A percentile compares a stretch with the other conserved stretches of the same genome.
Evolutionary conservation across 2,888 invertebrate species (phyloP).

Genomic region (Notodonta ziczac): DNA sequence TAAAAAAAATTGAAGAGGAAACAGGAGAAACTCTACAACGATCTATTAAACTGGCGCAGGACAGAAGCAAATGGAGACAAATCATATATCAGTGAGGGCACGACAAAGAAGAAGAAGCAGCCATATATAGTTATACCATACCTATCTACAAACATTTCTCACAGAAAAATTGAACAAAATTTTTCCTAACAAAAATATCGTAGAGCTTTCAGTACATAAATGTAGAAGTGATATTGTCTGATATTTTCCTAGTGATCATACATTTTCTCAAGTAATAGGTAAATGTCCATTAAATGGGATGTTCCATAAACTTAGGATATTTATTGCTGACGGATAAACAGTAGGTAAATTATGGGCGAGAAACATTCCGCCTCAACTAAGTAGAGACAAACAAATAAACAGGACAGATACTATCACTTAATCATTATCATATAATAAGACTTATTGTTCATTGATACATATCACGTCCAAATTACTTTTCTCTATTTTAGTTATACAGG

Average conservation of each 20-base stretch:
- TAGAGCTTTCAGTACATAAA: background rate
- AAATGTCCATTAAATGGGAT: slow-evolving; percentile 7
- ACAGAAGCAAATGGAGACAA: no score
- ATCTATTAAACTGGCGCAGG: no score
- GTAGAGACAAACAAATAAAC: slow-evolving; percentile 32
- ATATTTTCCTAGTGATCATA: slow-evolving; percentile 7
- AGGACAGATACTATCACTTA: background rate
- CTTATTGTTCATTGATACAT: background rate
- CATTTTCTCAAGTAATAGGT: slow-evolving; percentile 13
- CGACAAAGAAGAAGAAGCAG: no score
- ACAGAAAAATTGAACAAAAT: no score
- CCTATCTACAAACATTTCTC: no score
- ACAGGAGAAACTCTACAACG: no score
- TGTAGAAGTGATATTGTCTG: background rate
- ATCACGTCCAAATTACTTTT: no score
- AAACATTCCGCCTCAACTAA: slow-evolving; percentile 20
- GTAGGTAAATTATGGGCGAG: background rate
- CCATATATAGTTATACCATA: no score
- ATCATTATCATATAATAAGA: background rate
- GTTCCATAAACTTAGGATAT: slow-evolving; percentile 16
- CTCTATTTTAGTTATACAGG: no score
- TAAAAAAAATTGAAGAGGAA: no score
- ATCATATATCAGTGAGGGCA: no score
- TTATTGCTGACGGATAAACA: slow-evolving; percentile 18
- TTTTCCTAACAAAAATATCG: no score